Conservation (phyloP, 2,797 vertebrate species). For the Enteromius paludinosus region DNA sequence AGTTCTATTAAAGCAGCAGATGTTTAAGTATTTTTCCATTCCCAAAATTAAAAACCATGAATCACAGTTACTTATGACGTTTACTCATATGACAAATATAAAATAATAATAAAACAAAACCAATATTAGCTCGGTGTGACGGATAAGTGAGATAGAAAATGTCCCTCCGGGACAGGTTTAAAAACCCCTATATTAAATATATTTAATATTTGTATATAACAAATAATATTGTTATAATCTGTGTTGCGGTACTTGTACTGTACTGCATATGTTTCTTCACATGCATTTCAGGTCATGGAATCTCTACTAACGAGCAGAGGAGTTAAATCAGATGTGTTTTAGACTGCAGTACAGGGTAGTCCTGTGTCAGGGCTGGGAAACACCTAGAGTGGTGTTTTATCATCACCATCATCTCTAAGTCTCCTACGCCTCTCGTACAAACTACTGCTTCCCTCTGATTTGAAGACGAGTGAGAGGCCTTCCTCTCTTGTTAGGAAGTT, state of each 20-base stretch:
- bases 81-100: background rate
- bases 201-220: background rate
- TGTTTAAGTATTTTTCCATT: background rate
- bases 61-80: background rate
- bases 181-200: background rate
- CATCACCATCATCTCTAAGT: conserved; percentile 17
- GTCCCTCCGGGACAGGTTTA: background rate
- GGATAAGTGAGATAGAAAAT: background rate
- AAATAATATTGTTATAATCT: background rate
- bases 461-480: conserved; percentile 31
- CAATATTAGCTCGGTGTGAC: background rate
- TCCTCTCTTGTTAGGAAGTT: conserved; percentile 37
- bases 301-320: background rate
- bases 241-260: background rate
- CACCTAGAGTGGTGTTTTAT: conserved; percentile 1
- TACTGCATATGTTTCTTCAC: background rate
- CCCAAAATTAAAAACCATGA: background rate
- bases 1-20: background rate
- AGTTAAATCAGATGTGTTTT: conserved; percentile 6
- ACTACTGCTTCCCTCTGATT: conserved; percentile 32
- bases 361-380: background rate
- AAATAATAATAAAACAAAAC: background rate
- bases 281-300: background rate
- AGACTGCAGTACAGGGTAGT: background rate
- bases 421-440: conserved; percentile 32